Evolutionary conservation across 1,140 invertebrate species (phyloP).

Genomic region (Sinonovacula constricta): DNA sequence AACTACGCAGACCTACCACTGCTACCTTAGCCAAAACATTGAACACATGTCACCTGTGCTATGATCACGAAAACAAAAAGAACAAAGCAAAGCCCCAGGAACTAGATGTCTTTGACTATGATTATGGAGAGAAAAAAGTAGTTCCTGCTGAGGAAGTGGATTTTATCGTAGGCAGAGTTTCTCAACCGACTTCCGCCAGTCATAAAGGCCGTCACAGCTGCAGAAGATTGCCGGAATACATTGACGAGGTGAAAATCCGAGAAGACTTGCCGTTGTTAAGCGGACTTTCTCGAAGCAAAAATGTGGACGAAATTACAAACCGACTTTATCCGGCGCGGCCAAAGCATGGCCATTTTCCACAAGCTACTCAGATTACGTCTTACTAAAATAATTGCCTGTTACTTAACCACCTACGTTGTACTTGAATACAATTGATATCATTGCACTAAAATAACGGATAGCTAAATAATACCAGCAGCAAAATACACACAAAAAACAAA

Average conservation of each 20-base stretch:
- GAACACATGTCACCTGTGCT: slow-evolving; percentile 60
- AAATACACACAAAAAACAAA: too few relatives aligned
- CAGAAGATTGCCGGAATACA: slow-evolving; percentile 51
- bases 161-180: slow-evolving; percentile 53
- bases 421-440: too few relatives aligned
- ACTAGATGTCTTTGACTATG: slow-evolving; percentile 59
- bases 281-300: slow-evolving; percentile 54
- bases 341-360: slow-evolving; percentile 15
- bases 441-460: too few relatives aligned
- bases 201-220: slow-evolving; percentile 36
- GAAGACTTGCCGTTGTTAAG: slow-evolving; percentile 58
- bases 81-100: slow-evolving; percentile 52
- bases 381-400: too few relatives aligned
- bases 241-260: slow-evolving; percentile 62
- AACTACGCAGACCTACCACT: slow-evolving; percentile 59
- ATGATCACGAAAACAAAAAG: slow-evolving; percentile 60
- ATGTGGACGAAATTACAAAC: slow-evolving; percentile 56
- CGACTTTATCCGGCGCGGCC: slow-evolving; percentile 42
- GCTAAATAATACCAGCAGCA: too few relatives aligned
- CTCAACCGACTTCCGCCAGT: slow-evolving; percentile 49
- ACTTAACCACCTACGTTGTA: too few relatives aligned
- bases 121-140: slow-evolving; percentile 51
- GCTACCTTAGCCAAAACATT: slow-evolving; percentile 59
- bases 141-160: slow-evolving; percentile 56
- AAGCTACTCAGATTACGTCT: slow-evolving; percentile 27